Evolutionary conservation across 1,140 invertebrate genomes (phyloP), one percentile per base, ranked within the genome.

Genomic region (Conopomorpha cramerella): DNA sequence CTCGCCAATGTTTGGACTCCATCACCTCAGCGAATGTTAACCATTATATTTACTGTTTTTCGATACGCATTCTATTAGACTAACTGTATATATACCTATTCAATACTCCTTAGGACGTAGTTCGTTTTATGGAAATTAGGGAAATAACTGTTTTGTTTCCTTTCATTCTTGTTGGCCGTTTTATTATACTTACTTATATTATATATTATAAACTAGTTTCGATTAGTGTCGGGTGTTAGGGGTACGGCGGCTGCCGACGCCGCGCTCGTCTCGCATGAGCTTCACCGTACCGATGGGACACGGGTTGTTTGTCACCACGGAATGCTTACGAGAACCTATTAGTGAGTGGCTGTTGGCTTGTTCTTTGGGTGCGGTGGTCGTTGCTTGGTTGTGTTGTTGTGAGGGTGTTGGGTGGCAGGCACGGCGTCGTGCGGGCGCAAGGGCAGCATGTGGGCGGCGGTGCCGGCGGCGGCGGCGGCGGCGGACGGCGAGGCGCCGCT

Each of bases 401-500:
- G 45, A 46, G 39, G 46, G 50, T 54, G 51, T 48, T 36, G 35
- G 41, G 38, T 39, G 41, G 30, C 59, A 62, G 65, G 61, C 43
- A 59, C 63, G 44, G 58, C 71, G 44, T 71, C 66, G 57, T n/a
- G n/a, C n/a, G 70, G 71, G 47, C 74, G 74, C 53, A 78, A 78
- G 62, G 70, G 66, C 55, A 78, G 74, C 64, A 73, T 77, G 66
- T 78, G 67, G 68, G 68, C 71, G 45, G 67, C 65, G 29, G 67
- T 76, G 50, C 65, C 67, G 39, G 55, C 65, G 49, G 60, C 58
- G 36, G 55, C 47, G 8, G 59, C 64, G 38, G 72, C 68, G 29
- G 72, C 68, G 30, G 68, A 70, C 6, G 63, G 56, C 49, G 51
- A 51, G 8, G 66, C 72, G 28, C 83, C 82, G 46, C 74, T 91